Evolutionary conservation across 2,113 vertebrate genomes (phyloP).

Genomic region (Butastur rufipennis): DNA sequence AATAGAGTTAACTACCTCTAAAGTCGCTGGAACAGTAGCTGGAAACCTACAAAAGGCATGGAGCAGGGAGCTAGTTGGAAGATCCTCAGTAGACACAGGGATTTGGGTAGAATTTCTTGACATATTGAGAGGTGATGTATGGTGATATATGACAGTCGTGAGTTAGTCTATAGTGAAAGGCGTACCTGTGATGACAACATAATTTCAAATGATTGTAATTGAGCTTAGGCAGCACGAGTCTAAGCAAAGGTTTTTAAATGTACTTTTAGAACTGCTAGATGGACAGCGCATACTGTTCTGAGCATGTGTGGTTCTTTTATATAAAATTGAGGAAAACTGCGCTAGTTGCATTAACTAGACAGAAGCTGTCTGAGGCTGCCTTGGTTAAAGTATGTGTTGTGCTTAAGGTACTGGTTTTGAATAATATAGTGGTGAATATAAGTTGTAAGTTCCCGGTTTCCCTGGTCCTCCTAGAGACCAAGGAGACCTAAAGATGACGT

Average conservation of each 20-base stretch:
- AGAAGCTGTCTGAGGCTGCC: neutral
- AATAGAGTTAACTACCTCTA: neutral
- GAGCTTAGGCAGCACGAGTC: neutral
- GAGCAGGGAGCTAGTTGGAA: neutral
- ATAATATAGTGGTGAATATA: neutral
- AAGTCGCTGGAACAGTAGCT: neutral
- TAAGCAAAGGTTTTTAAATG: neutral
- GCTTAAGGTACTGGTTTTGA: neutral
- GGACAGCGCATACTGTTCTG: neutral
- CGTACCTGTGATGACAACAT: neutral
- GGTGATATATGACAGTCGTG: neutral
- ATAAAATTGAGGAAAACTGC: neutral
- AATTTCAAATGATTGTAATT: neutral
- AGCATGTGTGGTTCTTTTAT: neutral
- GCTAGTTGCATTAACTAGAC: neutral
- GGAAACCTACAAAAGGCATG: neutral
- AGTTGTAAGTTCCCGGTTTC: neutral
- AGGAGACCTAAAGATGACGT: neutral
- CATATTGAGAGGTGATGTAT: neutral
- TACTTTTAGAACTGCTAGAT: neutral
- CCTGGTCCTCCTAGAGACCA: neutral
- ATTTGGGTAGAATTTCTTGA: neutral
- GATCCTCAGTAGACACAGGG: neutral
- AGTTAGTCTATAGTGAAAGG: neutral
- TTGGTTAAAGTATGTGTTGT: neutral